Conservation (phyloP, 2,113 vertebrate genomes). For the Urocitellus parryii region DNA sequence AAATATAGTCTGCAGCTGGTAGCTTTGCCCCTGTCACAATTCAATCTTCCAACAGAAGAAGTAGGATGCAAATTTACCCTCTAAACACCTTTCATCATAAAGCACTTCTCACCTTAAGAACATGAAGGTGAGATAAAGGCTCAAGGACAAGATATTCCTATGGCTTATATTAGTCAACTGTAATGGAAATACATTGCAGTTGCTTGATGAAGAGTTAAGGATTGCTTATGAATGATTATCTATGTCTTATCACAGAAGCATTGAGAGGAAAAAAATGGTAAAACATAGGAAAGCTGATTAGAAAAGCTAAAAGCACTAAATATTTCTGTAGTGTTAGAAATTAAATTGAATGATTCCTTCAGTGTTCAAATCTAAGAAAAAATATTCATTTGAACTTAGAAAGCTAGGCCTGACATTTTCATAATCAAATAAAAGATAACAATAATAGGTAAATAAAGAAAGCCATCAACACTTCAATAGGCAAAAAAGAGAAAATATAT, state of each 20-base stretch:
- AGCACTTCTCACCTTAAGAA: neutral
- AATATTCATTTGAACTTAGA: neutral
- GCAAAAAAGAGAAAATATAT: neutral
- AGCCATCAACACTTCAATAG: neutral
- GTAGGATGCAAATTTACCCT: neutral
- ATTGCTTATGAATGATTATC: neutral
- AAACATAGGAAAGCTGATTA: neutral
- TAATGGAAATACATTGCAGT: neutral
- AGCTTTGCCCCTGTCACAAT: neutral
- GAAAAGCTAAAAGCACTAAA: slow-evolving; percentile 1
- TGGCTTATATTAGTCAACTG: neutral
- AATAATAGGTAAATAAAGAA: neutral
- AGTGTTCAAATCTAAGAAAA: slow-evolving; percentile 41
- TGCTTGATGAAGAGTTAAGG: neutral
- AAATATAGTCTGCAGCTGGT: neutral
- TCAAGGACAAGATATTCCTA: neutral
- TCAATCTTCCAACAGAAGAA: neutral
- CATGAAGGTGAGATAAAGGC: neutral
- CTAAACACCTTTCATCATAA: neutral
- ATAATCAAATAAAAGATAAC: slow-evolving; percentile 28
- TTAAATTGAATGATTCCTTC: slow-evolving; percentile 28
- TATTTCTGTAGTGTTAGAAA: slow-evolving; percentile 1
- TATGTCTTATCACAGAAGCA: neutral
- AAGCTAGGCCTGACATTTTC: neutral
- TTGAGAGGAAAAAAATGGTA: slow-evolving; percentile 29